These are phyloP conservation scores for Drosophila malerkotliana DNA, from an alignment of 1,140 invertebrate species.

Conservation along the genomic window DNA sequence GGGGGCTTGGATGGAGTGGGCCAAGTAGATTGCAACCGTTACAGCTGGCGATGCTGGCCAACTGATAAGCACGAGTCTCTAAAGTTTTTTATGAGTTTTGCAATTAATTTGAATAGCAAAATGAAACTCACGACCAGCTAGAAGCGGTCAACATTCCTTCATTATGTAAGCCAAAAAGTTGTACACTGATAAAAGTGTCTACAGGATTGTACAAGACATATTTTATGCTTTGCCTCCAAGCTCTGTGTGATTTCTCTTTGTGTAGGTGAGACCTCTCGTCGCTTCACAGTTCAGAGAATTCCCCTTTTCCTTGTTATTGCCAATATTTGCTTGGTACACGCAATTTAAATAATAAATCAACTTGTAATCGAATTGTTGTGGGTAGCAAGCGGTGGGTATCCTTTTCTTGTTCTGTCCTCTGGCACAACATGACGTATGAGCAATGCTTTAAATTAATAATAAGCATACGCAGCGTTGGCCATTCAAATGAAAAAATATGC, in stretches of 20 bases:
- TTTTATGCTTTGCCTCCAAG: not conserved
- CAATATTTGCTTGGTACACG: slow-evolving; percentile 25
- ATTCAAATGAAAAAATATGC: not conserved
- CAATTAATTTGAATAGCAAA: slow-evolving; percentile 59
- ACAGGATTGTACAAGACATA: not conserved
- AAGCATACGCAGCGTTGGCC: slow-evolving; percentile 53
- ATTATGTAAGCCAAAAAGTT: slow-evolving; percentile 5
- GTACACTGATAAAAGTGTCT: not conserved
- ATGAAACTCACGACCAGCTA: slow-evolving; percentile 4
- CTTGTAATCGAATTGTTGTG: slow-evolving; percentile 50
- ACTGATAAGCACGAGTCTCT: slow-evolving; percentile 49
- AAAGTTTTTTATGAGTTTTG: slow-evolving; percentile 52
- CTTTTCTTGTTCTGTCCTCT: slow-evolving; percentile 30
- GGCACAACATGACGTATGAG: slow-evolving; percentile 52
- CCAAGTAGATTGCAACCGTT: slow-evolving; percentile 16
- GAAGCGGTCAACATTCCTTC: slow-evolving; percentile 8
- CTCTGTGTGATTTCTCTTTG: not conserved
- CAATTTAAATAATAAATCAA: slow-evolving; percentile 71
- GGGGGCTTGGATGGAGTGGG: not conserved
- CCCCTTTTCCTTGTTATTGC: slow-evolving; percentile 13
- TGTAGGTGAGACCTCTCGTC: slow-evolving; percentile 15
- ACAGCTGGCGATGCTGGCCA: slow-evolving; percentile 35
- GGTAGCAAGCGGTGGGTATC: slow-evolving; percentile 1
- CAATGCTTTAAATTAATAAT: slow-evolving; percentile 60
- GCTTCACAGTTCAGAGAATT: not conserved